phyloP scores from a whole-genome alignment of 2,888 invertebrate genomes.

The Drosophila gaucha region DNA sequence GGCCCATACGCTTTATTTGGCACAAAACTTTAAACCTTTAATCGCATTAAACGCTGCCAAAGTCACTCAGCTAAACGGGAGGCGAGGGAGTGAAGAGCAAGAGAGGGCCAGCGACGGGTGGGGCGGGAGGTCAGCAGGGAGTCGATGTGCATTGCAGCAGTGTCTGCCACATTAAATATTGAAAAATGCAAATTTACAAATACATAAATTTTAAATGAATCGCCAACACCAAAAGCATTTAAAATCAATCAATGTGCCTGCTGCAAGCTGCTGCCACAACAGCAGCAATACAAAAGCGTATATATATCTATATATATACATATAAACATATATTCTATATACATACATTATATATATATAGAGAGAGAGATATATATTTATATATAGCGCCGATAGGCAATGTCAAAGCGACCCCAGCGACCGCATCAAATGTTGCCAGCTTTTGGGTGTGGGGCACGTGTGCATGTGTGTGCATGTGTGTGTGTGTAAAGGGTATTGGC shows the following conservation, averaged over 20 bases:
- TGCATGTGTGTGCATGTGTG: slow-evolving; percentile 1
- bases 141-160: slow-evolving; percentile 16
- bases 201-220: slow-evolving; percentile 75
- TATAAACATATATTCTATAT: not conserved
- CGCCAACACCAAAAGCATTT: slow-evolving; percentile 77
- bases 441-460: not conserved
- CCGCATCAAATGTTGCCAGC: slow-evolving; percentile 37
- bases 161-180: slow-evolving; percentile 73
- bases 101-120: no score
- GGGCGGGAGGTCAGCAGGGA: not conserved
- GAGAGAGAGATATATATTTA: not conserved
- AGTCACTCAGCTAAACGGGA: slow-evolving; percentile 41
- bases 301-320: not conserved
- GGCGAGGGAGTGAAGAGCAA: not conserved
- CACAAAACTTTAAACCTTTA: slow-evolving; percentile 77
- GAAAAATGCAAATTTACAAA: slow-evolving; percentile 77
- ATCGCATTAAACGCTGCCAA: slow-evolving; percentile 75
- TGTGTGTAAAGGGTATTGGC: slow-evolving; percentile 16
- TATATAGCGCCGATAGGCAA: slow-evolving; percentile 25
- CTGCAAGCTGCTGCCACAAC: slow-evolving; percentile 23
- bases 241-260: slow-evolving; percentile 73
- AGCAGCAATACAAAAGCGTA: slow-evolving; percentile 8
- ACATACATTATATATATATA: not conserved
- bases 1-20: slow-evolving; percentile 69
- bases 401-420: slow-evolving; percentile 35